Percentiles rank a stretch among this genome's conserved stretches.
phyloP scores from a whole-genome alignment of 2,888 invertebrate genomes.

The Campaea margaritaria region DNA sequence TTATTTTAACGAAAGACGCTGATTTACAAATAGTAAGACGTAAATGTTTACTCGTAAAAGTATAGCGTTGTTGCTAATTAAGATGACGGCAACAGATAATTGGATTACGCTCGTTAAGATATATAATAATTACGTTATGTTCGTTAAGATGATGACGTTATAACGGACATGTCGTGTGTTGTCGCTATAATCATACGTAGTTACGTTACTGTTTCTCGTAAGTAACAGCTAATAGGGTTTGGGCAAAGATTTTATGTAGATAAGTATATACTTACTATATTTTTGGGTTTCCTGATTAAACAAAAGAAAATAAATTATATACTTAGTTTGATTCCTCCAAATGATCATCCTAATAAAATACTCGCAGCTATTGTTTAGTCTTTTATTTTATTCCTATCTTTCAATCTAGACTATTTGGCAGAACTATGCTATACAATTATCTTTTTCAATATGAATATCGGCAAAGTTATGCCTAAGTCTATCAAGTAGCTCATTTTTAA shows the following conservation, averaged over 20 bases:
- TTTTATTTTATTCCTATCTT: too few relatives aligned
- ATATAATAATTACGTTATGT: too few relatives aligned
- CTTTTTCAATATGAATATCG: not conserved
- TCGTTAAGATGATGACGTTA: conserved; percentile 8
- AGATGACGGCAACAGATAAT: conserved; percentile 3
- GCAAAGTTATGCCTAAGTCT: not conserved
- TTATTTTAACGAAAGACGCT: not conserved
- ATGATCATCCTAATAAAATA: too few relatives aligned
- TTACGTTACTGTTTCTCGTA: not conserved
- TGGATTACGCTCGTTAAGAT: conserved; percentile 5
- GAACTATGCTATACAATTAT: not conserved
- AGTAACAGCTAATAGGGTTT: not conserved
- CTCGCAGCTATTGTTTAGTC: too few relatives aligned
- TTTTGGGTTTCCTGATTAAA: too few relatives aligned
- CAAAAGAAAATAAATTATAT: too few relatives aligned
- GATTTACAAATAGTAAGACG: not conserved
- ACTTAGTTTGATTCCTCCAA: too few relatives aligned
- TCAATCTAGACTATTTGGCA: too few relatives aligned
- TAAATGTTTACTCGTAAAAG: conserved; percentile 1
- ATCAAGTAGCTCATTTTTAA: too few relatives aligned
- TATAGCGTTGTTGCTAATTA: conserved; percentile 4
- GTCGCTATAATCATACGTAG: not conserved
- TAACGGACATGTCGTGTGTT: not conserved
- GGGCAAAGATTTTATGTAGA: too few relatives aligned
- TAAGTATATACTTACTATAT: too few relatives aligned